Base-by-base conservation (phyloP, 2,797 vertebrate genomes). In the Megalops cyprinoides region DNA sequence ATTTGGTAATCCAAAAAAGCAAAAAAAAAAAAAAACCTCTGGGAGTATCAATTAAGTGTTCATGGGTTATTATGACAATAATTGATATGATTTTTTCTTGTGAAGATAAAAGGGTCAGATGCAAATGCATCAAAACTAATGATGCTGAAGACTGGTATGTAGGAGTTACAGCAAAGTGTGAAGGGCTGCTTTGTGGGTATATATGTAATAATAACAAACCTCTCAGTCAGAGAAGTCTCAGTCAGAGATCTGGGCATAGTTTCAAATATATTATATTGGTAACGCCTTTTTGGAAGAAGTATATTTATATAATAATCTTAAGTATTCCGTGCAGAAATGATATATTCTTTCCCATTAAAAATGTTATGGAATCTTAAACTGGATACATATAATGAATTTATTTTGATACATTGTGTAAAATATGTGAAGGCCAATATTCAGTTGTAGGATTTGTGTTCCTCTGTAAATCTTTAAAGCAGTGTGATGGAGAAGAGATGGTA, bases 381-480 rank as follows among this genome's bases (percentile, higher is more conserved):
- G 31, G 7, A 6, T 1, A 14, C 51, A 14, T 75, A 28, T 31
- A 53, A 34, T 69, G 20, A 31, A n/a, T 74, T 74, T 18, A 34
- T 49, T 49, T 53, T 53, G 49, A 75, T 75, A 48, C 37, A 18
- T 31, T 65, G n/a, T 49, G 44, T n/a, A 71, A 71, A 44, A 71
- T 71, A 20, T 42, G 67, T 34, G 34, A 34, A 74, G n/a, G 23
- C 8, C 23, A 12, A 48, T 73, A 23, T 7, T 4, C 73, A 28
- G 44, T 49, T 74, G 31, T 51, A 28, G 8, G 46, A 15, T 4
- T 25, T 12, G 12, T 74, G 39, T 46, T 2, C 25, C n/a, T 42
- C 25, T 76, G 28, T 37, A 65, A 65, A 28, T 53, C 6, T 51
- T 74, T 74, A 7, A 65, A 37, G n/a, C 60, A 37, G 28, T 34